These are phyloP conservation scores for Chaetoderma sp. DNA, from an alignment of 2,888 invertebrate genomes.

Conservation along the genomic window DNA sequence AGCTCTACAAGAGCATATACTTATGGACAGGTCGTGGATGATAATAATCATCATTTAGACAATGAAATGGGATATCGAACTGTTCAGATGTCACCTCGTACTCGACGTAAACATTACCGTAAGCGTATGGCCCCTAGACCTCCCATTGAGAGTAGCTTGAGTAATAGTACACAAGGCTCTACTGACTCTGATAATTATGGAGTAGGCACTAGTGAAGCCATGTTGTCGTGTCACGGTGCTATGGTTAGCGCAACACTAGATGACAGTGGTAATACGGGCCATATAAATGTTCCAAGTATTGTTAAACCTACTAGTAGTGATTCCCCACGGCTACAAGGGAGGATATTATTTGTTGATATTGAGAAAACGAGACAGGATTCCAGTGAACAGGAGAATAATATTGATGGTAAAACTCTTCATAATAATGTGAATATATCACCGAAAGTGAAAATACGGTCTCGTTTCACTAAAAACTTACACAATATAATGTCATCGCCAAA, in stretches of 20 bases:
- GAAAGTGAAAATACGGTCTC: neutral
- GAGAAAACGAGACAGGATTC: too few species aligned
- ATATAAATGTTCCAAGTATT: neutral
- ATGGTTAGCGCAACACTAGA: too few species aligned
- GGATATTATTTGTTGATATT: too few species aligned
- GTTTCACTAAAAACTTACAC: neutral
- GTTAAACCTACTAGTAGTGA: neutral
- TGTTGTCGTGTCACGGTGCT: too few species aligned
- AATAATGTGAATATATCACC: neutral
- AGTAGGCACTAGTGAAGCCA: neutral
- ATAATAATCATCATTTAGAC: too few species aligned
- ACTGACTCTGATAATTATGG: conserved; percentile 4
- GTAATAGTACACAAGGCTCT: conserved; percentile 1
- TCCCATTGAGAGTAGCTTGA: neutral
- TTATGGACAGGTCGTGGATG: too few species aligned
- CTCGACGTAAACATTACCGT: conserved; percentile 3
- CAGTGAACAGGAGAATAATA: too few species aligned
- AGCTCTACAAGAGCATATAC: too few species aligned
- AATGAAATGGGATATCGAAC: too few species aligned
- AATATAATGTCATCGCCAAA: conserved; percentile 5
- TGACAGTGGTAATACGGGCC: neutral
- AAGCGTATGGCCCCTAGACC: conserved; percentile 1
- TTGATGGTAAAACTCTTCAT: too few species aligned
- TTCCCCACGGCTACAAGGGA: too few species aligned
- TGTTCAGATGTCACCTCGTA: too few species aligned